Evolutionary conservation across 2,888 invertebrate species (phyloP).

Genomic region (Drosophila trichaetosa): DNA sequence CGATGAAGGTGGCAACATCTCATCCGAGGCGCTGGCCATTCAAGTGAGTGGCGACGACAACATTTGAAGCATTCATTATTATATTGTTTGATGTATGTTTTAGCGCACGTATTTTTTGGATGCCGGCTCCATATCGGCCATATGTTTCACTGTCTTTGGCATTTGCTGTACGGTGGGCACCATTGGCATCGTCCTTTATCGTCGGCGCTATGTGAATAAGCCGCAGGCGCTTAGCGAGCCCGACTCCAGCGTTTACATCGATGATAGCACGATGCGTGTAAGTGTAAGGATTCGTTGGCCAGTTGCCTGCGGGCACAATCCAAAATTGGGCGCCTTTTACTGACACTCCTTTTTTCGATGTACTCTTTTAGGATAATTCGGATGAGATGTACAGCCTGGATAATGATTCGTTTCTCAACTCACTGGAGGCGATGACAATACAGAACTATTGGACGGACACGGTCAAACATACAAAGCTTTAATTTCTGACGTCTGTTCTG

Average conservation of each 20-base stretch:
- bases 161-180: conserved; percentile 88
- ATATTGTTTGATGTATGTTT: neutral
- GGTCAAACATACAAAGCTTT: conserved; percentile 95
- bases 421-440: conserved; percentile 96
- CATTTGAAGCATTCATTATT: neutral
- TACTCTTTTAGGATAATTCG: conserved; percentile 90
- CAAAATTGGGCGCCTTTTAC: too few species aligned
- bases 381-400: conserved; percentile 98
- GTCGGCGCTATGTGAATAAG: conserved; percentile 91
- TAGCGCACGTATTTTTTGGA: conserved; percentile 85
- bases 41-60: conserved; percentile 59
- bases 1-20: conserved; percentile 80
- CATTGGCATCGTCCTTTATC: conserved; percentile 89
- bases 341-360: neutral
- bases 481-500: conserved; percentile 70
- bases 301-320: conserved; percentile 7
- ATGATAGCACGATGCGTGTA: conserved; percentile 94
- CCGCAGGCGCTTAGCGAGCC: conserved; percentile 94
- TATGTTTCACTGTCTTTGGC: conserved; percentile 89
- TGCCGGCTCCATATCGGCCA: conserved; percentile 89
- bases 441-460: conserved; percentile 97
- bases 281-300: conserved; percentile 85
- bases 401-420: conserved; percentile 97
- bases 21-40: conserved; percentile 83
- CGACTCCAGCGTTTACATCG: conserved; percentile 94